A percentile compares a stretch with the other conserved stretches of the same genome.
Conservation (phyloP, 1,140 invertebrate species). For the Musca domestica region DNA sequence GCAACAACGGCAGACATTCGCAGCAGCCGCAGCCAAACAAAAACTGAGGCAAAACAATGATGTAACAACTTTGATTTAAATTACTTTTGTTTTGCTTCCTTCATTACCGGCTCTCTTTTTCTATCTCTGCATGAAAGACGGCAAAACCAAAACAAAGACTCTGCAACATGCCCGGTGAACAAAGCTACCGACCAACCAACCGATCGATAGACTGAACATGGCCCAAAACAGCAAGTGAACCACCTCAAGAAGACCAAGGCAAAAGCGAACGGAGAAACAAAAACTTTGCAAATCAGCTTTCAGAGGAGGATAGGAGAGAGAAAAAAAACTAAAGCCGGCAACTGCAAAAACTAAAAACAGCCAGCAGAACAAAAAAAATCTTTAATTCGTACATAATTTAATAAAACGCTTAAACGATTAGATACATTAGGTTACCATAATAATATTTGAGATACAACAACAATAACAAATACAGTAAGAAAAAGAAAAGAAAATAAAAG, state of each 20-base stretch:
- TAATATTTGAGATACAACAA: background rate
- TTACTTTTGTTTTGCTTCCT: slow-evolving; percentile 10
- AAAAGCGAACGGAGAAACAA: background rate
- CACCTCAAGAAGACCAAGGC: background rate
- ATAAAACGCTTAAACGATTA: slow-evolving; percentile 52
- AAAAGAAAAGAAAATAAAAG: too few relatives aligned
- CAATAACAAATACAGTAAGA: too few relatives aligned
- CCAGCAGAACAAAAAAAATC: slow-evolving; percentile 9
- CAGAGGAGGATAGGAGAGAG: too few relatives aligned
- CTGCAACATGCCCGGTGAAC: too few relatives aligned
- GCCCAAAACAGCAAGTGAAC: slow-evolving; percentile 12
- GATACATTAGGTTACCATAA: slow-evolving; percentile 52
- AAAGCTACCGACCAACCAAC: too few relatives aligned
- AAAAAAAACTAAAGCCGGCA: too few relatives aligned
- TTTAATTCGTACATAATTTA: slow-evolving; percentile 43
- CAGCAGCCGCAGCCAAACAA: background rate
- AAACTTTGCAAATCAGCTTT: too few relatives aligned
- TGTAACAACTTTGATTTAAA: slow-evolving; percentile 36
- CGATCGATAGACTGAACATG: too few relatives aligned
- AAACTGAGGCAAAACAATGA: slow-evolving; percentile 25
- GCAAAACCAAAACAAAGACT: too few relatives aligned
- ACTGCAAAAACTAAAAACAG: background rate
- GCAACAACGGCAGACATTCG: background rate
- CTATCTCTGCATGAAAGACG: background rate
- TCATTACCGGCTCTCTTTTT: background rate